Evolutionary conservation across 2,888 invertebrate species (phyloP), one percentile per base, ranked within the genome.

Genomic region (Eristalinus aeneus): DNA sequence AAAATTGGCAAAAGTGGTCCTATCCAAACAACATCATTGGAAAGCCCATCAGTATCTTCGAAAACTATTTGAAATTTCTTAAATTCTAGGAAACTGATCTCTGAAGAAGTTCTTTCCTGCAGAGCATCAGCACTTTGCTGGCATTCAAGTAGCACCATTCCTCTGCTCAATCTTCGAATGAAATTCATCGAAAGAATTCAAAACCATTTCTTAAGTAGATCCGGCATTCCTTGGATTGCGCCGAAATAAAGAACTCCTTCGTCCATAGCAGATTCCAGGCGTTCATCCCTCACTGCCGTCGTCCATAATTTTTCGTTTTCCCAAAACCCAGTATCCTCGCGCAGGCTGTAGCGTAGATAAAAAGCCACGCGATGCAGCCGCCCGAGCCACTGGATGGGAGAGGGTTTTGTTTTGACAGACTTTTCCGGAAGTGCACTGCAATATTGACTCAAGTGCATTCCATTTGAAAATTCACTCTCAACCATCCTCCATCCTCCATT

Each of bases 361-460:
- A 68, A 46, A 76, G 39, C 46, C 67, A 60, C 27, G 34, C 27
- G 34, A 67, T n/a, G 20, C 31, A 67, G 10, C 67, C 39, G 6
- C 2, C 10, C 10, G 23, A 27, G 27, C 27, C 27, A 27, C 27
- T 27, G 27, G 16, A 6, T 1, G 34, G 11, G 9, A n/a, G 22
- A 1, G 23, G 23, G 32, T 69, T 16, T 75, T 84, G 75, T 80
- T 85, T 85, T 85, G 80, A 85, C 76, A 85, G 72, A 85, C 80
- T 80, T 80, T 80, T 76, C 76, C 58, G 34, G 68, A 71, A 81
- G 68, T 82, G 76, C 73, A 81, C 58, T 76, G 68, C 81, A 86
- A 86, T 86, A 86, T 86, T 86, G 82, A 86, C 81, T 86, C 68
- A 71, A 86, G 77, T 81, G 81, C 86, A 86, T 86, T 86, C 86